phyloP scores from a whole-genome alignment of 2,113 vertebrate species.

The Vombatus ursinus region DNA sequence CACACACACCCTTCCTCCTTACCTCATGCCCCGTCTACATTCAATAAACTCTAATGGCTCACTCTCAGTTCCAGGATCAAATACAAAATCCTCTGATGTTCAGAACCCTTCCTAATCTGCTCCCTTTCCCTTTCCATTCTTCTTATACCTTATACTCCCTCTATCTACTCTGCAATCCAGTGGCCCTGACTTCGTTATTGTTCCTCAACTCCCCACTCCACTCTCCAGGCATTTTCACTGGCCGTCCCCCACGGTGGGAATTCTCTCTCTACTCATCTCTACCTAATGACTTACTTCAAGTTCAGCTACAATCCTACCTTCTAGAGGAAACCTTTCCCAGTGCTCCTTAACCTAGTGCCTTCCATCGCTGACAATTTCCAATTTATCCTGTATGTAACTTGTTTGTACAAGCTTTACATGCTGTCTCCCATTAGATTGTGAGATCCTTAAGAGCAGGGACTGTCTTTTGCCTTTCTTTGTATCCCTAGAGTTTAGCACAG shows the following conservation, averaged over 20 bases:
- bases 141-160: not conserved
- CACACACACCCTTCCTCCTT: not conserved
- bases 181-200: not conserved
- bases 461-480: not conserved
- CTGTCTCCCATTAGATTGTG: not conserved
- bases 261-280: not conserved
- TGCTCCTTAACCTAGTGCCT: not conserved
- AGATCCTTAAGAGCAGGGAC: not conserved
- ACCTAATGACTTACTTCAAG: not conserved
- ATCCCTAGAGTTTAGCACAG: not conserved
- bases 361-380: not conserved
- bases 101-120: not conserved
- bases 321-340: not conserved
- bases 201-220: not conserved
- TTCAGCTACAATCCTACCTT: not conserved
- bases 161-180: not conserved
- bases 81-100: not conserved
- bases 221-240: not conserved
- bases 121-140: not conserved
- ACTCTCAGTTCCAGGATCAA: not conserved
- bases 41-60: not conserved
- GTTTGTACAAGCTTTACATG: not conserved
- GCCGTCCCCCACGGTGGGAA: not conserved
- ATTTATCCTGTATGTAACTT: not conserved
- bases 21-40: not conserved